Evolutionary conservation across 2,113 vertebrate species (phyloP).

Genomic region (cat (Felis catus)): F.catus_Fca126_mat1.0 CM031421.1:113991501-113992000

Average conservation of each 20-base stretch:
- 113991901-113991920: background rate
- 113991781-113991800: background rate
- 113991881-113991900: accelerated
- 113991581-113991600: background rate
- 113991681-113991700: background rate
- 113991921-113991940: accelerated
- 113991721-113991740: background rate
- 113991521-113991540: background rate
- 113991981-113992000: background rate
- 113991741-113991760: background rate
- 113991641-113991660: background rate
- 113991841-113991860: background rate
- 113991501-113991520: too few species aligned
- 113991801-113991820: background rate
- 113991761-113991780: too few species aligned
- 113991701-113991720: background rate
- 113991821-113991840: background rate
- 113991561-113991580: background rate
- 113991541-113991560: background rate
- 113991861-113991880: background rate
- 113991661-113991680: background rate
- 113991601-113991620: too few species aligned
- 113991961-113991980: background rate
- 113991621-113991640: background rate
- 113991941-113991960: background rate